These are phyloP conservation scores for Macropus fuliginosus DNA, from an alignment of 2,797 vertebrate genomes.

Conservation along the genomic window DNA sequence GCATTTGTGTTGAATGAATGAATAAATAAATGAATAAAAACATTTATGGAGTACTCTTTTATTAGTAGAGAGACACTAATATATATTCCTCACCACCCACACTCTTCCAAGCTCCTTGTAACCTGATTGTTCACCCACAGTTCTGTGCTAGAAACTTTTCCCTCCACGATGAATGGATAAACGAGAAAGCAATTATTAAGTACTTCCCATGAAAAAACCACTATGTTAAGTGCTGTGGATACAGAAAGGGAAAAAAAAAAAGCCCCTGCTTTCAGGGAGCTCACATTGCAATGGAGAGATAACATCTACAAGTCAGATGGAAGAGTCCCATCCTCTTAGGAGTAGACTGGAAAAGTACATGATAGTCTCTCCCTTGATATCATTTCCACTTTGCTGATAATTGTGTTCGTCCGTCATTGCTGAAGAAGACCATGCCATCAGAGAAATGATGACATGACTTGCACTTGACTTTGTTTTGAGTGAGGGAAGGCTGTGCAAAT, in stretches of 20 bases:
- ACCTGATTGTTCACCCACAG: background rate
- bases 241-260: background rate
- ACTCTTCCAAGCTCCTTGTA: background rate
- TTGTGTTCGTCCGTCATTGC: too few species aligned
- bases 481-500: too few species aligned
- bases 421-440: too few species aligned
- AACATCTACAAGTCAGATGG: background rate
- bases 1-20: background rate
- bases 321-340: background rate
- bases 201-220: background rate
- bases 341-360: background rate
- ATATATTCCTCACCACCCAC: background rate
- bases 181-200: background rate
- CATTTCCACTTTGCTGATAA: background rate
- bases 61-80: background rate
- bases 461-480: too few species aligned
- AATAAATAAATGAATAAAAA: background rate
- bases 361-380: background rate
- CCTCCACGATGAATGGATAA: background rate
- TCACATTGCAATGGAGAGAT: background rate
- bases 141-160: background rate
- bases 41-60: background rate
- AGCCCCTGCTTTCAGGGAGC: background rate
- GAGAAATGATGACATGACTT: too few species aligned
- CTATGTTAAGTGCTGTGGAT: background rate